A percentile compares a stretch with the other conserved stretches of the same genome.
Conservation (phyloP, 2,888 invertebrate genomes). For the Eugnorisma glareosa region DNA sequence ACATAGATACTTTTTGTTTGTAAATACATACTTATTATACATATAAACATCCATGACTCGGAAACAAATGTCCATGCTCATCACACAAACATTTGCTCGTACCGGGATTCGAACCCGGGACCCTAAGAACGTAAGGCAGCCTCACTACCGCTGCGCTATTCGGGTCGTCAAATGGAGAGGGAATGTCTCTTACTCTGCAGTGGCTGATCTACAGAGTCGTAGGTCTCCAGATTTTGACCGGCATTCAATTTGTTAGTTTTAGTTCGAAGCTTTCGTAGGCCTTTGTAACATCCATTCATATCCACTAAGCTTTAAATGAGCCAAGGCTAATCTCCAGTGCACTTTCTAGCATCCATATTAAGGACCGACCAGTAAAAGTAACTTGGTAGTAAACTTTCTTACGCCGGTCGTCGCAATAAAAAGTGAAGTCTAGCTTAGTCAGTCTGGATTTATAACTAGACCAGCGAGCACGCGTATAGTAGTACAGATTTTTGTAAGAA, state of each 20-base stretch:
- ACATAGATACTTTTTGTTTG: too few species aligned
- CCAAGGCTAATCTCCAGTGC: not conserved
- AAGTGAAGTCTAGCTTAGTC: not conserved
- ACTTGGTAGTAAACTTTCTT: constrained; percentile 18
- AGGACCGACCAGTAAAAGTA: constrained; percentile 16
- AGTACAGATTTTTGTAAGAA: not conserved
- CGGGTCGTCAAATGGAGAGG: too few species aligned
- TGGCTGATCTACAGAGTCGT: not conserved
- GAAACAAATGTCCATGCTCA: too few species aligned
- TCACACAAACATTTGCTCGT: too few species aligned
- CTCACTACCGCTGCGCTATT: too few species aligned
- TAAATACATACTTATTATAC: too few species aligned
- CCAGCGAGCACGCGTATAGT: not conserved
- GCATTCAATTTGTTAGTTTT: not conserved
- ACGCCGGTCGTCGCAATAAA: constrained; percentile 1
- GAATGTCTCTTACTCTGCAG: not conserved
- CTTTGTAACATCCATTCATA: not conserved
- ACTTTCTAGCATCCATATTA: constrained; percentile 22
- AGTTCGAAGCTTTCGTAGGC: not conserved
- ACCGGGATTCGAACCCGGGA: too few species aligned
- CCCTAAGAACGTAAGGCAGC: too few species aligned
- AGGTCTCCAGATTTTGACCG: not conserved
- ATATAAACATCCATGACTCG: too few species aligned
- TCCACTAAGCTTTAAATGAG: not conserved
- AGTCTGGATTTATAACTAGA: not conserved